Percentiles rank a stretch among this genome's conserved stretches.
phyloP scores from a whole-genome alignment of 1,140 invertebrate species.

The Drosophila pruinosa region DNA sequence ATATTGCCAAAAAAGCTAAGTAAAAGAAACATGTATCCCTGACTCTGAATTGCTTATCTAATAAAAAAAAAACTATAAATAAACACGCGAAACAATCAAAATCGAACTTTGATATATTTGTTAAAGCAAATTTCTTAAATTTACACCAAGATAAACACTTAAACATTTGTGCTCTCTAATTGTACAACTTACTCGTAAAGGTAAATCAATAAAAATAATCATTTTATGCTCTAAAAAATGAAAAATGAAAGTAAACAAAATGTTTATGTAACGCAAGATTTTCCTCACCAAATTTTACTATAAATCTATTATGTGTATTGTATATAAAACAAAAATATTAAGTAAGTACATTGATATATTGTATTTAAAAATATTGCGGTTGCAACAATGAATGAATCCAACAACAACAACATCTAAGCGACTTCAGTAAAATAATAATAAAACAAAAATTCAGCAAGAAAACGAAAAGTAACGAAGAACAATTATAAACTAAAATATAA shows the following conservation, averaged over 20 bases:
- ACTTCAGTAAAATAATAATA: conserved; percentile 47
- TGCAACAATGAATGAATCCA: conserved; percentile 29
- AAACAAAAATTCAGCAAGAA: conserved; percentile 32
- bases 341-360: conserved; percentile 65
- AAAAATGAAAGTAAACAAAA: conserved; percentile 51
- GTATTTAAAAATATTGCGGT: conserved; percentile 50
- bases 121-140: conserved; percentile 67
- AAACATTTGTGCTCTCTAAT: conserved; percentile 78
- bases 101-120: conserved; percentile 69
- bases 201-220: conserved; percentile 70
- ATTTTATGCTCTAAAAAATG: conserved; percentile 65
- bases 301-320: conserved; percentile 79
- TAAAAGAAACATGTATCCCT: conserved; percentile 35
- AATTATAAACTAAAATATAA: conserved; percentile 43
- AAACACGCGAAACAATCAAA: conserved; percentile 76
- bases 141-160: conserved; percentile 72
- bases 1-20: conserved; percentile 22
- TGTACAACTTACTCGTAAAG: conserved; percentile 70
- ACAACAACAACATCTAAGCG: conserved; percentile 25
- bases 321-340: conserved; percentile 63
- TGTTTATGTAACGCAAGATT: conserved; percentile 69
- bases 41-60: conserved; percentile 62
- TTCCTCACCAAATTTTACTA: conserved; percentile 80
- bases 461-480: conserved; percentile 15
- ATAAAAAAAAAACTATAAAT: conserved; percentile 29